A percentile compares a stretch with the other conserved stretches of the same genome.
Evolutionary conservation across 2,797 vertebrate species (phyloP).

Genomic region (Enoplosus armatus): DNA sequence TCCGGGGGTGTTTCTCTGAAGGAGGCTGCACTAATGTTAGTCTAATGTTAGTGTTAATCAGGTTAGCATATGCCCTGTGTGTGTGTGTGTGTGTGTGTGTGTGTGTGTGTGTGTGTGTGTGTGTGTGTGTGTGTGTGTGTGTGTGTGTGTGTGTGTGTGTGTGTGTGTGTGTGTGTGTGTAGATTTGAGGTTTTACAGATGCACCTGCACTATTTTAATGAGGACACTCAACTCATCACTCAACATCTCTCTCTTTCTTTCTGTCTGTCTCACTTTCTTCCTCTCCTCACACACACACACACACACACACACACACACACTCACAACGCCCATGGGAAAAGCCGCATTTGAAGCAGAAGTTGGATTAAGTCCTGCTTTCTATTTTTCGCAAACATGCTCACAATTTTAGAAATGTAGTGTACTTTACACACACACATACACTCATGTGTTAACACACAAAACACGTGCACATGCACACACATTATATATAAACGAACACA

Average conservation of each 20-base stretch:
- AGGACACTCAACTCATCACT: slow-evolving; percentile 24
- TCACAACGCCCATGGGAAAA: slow-evolving; percentile 1
- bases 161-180: slow-evolving; percentile 25
- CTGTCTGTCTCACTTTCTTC: slow-evolving; percentile 4
- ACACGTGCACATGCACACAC: neutral
- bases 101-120: slow-evolving; percentile 33
- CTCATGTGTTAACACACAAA: neutral
- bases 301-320: neutral
- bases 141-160: slow-evolving; percentile 32
- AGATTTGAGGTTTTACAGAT: slow-evolving; percentile 22
- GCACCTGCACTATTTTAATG: slow-evolving; percentile 66
- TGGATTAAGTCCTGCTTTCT: slow-evolving; percentile 29
- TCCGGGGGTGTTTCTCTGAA: slow-evolving; percentile 70
- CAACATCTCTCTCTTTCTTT: slow-evolving; percentile 4
- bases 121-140: slow-evolving; percentile 26
- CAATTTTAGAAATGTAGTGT: slow-evolving; percentile 12
- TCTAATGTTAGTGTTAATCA: slow-evolving; percentile 75
- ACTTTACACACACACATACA: neutral
- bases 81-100: slow-evolving; percentile 26
- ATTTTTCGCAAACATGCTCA: slow-evolving; percentile 30
- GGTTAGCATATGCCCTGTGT: slow-evolving; percentile 73
- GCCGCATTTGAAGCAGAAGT: slow-evolving; percentile 17
- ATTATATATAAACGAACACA: neutral
- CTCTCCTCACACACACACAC: neutral
- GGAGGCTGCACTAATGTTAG: slow-evolving; percentile 74